Evolutionary conservation across 2,113 vertebrate species (phyloP).

Genomic region (Pedionomus torquatus): DNA sequence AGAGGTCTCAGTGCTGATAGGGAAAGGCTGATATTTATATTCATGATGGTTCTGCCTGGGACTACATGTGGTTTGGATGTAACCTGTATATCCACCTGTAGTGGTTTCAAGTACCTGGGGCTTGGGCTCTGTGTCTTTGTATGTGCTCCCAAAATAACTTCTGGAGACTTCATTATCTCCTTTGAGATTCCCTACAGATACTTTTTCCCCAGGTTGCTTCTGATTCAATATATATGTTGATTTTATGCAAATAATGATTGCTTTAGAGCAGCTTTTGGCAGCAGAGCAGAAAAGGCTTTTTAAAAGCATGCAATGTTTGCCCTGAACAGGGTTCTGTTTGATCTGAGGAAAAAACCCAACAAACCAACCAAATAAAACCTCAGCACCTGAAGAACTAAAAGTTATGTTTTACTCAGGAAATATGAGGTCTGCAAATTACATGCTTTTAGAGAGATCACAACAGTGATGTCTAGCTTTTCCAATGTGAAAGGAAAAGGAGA

Average conservation of each 20-base stretch:
- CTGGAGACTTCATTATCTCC: not conserved
- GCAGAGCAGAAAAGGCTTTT: not conserved
- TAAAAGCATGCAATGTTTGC: not conserved
- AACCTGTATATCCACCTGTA: not conserved
- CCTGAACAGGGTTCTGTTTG: not conserved
- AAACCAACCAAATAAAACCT: accelerated
- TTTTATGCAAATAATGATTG: not conserved
- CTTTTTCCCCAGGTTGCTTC: not conserved
- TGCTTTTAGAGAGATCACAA: not conserved
- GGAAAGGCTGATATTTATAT: not conserved
- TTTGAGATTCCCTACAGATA: not conserved
- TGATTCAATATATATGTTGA: accelerated
- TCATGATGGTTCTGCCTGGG: not conserved
- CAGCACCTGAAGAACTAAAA: not conserved
- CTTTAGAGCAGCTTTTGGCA: not conserved
- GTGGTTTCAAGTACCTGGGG: not conserved
- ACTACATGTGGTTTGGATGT: not conserved
- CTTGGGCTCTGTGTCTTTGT: not conserved
- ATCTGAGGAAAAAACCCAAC: not conserved
- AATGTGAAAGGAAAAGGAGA: not conserved
- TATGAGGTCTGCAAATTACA: not conserved
- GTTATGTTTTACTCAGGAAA: not conserved
- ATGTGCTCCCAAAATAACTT: not conserved
- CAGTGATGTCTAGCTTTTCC: not conserved
- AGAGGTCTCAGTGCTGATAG: not conserved